phyloP scores from a whole-genome alignment of 1,140 invertebrate species.

The Pygmarrhopalites habei region DNA sequence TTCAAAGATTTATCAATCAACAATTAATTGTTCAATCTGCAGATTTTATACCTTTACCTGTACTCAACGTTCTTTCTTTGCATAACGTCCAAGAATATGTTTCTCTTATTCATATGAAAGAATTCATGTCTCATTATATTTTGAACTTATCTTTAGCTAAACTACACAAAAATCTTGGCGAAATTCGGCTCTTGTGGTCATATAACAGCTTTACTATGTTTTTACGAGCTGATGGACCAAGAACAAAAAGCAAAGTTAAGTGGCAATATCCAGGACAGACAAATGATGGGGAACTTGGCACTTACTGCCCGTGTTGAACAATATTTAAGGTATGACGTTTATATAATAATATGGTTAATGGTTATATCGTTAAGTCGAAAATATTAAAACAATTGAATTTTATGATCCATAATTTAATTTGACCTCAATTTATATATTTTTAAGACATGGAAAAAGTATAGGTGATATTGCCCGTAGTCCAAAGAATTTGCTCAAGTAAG shows the following conservation, averaged over 20 bases:
- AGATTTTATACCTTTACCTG: too few relatives aligned
- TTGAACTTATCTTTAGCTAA: constrained; percentile 19
- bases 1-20: too few relatives aligned
- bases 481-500: constrained; percentile 22
- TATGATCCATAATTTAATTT: too few relatives aligned
- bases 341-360: too few relatives aligned
- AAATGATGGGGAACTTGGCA: constrained; percentile 31
- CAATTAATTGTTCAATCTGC: not conserved
- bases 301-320: constrained; percentile 31
- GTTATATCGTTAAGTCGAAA: too few relatives aligned
- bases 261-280: constrained; percentile 23
- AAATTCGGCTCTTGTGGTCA: constrained; percentile 37
- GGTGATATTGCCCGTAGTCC: constrained; percentile 21
- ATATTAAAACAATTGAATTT: too few relatives aligned
- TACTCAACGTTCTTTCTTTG: too few relatives aligned
- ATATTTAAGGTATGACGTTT: too few relatives aligned
- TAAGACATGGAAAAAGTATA: constrained; percentile 19
- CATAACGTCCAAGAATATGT: too few relatives aligned
- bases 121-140: not conserved
- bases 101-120: not conserved
- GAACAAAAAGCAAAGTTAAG: constrained; percentile 29
- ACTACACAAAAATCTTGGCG: constrained; percentile 32
- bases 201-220: constrained; percentile 37
- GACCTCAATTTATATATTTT: too few relatives aligned
- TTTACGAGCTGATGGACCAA: constrained; percentile 36